Conservation (phyloP, 1,140 invertebrate species). For the Oryctes rhinoceros region DNA sequence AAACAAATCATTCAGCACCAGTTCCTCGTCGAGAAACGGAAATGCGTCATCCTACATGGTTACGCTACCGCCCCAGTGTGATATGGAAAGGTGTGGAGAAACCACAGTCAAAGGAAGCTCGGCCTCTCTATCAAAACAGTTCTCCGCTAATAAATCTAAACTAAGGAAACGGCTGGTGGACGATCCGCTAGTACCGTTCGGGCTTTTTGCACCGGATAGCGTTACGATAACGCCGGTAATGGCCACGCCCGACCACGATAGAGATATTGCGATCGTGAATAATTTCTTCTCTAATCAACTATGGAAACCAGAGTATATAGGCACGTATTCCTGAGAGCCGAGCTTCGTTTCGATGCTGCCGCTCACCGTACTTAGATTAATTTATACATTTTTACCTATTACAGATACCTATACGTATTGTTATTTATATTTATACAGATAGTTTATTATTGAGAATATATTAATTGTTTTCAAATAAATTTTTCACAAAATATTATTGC, state of each 20-base stretch:
- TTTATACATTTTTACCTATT: slow-evolving; percentile 50
- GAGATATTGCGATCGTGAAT: slow-evolving; percentile 64
- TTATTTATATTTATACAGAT: slow-evolving; percentile 60
- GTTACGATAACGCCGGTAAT: slow-evolving; percentile 62
- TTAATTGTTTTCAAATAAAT: slow-evolving; percentile 42
- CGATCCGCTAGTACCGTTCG: slow-evolving; percentile 60
- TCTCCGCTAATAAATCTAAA: slow-evolving; percentile 6
- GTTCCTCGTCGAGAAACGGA: not conserved
- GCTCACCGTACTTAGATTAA: slow-evolving; percentile 49
- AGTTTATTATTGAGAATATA: slow-evolving; percentile 38
- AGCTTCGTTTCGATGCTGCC: slow-evolving; percentile 1
- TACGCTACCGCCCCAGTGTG: slow-evolving; percentile 37
- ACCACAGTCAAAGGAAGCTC: slow-evolving; percentile 45
- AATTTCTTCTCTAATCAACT: slow-evolving; percentile 67
- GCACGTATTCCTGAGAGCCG: slow-evolving; percentile 57
- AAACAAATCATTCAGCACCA: not conserved
- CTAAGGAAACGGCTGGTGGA: slow-evolving; percentile 51
- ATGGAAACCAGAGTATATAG: slow-evolving; percentile 67
- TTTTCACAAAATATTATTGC: slow-evolving; percentile 26
- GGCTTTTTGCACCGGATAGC: slow-evolving; percentile 60
- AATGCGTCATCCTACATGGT: slow-evolving; percentile 14
- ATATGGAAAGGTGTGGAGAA: slow-evolving; percentile 32
- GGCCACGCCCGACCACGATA: slow-evolving; percentile 58
- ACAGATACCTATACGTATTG: slow-evolving; percentile 58
- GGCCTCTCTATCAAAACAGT: slow-evolving; percentile 39